Evolutionary conservation across 92 coral and sea anemone species (phyloP), one percentile per base, ranked within the genome.

Genomic region (Epizoanthus ramosus): DNA sequence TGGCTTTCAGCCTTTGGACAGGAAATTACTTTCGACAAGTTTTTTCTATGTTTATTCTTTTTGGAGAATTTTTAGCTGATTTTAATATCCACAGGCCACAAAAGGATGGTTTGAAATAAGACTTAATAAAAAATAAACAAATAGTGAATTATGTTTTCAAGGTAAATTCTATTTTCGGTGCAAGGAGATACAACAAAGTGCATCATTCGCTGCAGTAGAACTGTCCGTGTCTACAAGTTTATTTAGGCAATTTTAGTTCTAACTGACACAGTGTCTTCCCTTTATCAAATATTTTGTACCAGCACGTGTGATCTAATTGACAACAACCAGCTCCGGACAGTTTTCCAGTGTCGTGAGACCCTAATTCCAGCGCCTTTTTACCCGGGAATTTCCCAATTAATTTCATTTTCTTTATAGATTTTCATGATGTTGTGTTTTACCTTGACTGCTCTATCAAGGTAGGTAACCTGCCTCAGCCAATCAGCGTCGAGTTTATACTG

Each of bases 401-500:
- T 67, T 5, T 31, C 25, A 76, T 76, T 76, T 60, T 57, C 64
- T 4, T 19, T 18, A 53, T 43, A 23, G 39, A 54, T 35, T 76
- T 37, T 60, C 56, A 58, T 76, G 81, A 76, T 37, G 57, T 12
- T 39, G 81, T 35, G 69, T 76, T 59, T 57, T 68, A 12, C 19
- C 57, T 45, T 56, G 23, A 45, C 53, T 59, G 68, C 47, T n/a
- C 28, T 54, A 54, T 68, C 81, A 60, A 76, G 81, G 68, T 59
- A 59, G 81, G 35, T 18, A 17, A 24, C n/a, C 63, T 57, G 19
- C 15, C 50, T 64, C 60, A 81, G 72, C 97, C 97, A 93, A 93
- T 93, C 95, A 93, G 79, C 71, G 39, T 15, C 75, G 50, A 50
- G 85, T 47, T 73, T 83, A 80, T 60, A 73, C 54, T 50, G 54